Evolutionary conservation across 1,140 invertebrate species (phyloP), one percentile per base, ranked within the genome.

Genomic region (Monochamus saltuarius): DNA sequence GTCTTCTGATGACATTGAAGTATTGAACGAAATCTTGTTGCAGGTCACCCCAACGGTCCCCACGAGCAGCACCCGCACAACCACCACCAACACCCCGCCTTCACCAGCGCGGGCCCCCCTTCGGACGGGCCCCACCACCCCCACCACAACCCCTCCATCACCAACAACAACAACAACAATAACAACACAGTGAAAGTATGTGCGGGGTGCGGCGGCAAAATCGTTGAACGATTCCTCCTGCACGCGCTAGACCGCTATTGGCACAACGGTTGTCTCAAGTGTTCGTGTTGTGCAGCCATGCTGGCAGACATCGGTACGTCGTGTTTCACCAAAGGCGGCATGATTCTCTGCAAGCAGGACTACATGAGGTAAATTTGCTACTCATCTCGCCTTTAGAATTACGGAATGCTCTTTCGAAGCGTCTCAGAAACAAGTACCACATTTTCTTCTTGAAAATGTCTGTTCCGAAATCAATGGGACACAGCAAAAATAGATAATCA

Each of bases 291-390:
- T 78, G 85, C 86, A 53, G 87, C 87, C 56, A 87, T 88, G 72
- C 83, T 97, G 59, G 92, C 91, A 58, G 93, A 96, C 71, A 88
- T 96, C 72, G 92, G 92, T 40, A 81, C 85, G 42, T 92, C 92
- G 63, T 97, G 93, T 81, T 97, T 92, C 80, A 91, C 90, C 71
- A 92, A 90, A 80, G 86, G 87, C 52, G 91, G 90, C 67, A 93
- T 95, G 89, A 94, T 95, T 74, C 84, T 97, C 67, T 97, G 94
- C 85, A 92, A 91, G 84, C 87, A 84, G 77, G 94, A 97, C 80
- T 97, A 97, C 79, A 87, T 90, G 75, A 92, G 90, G 94, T 97
- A 82, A 87, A 84, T 63, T 60, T 49, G 13, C 22, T 22, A 51
- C 22, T 29, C 22, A 29, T 29, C 22, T 29, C 22, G 22, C 2